Conservation (phyloP, 30 jellyfish, hydroid and myxozoan species). For the Aurelia sp. region DNA sequence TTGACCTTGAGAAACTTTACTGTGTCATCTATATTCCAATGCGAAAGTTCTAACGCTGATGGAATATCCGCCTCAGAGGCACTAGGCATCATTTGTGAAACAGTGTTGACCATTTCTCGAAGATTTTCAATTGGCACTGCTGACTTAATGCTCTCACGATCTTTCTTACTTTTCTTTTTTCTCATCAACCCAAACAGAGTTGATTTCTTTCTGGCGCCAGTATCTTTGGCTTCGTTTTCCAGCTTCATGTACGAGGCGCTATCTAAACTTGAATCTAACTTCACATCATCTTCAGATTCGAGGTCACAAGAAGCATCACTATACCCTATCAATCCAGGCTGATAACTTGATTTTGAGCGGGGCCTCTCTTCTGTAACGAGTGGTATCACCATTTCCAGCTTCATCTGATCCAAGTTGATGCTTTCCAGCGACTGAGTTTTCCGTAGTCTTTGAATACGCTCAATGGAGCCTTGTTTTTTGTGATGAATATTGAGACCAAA, state of each 20-base stretch:
- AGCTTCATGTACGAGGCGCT: constrained; percentile 42
- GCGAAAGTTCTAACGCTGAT: constrained; percentile 41
- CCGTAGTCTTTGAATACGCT: constrained; percentile 39
- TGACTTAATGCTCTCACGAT: neutral
- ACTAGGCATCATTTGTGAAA: constrained; percentile 21
- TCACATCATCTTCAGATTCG: constrained; percentile 20
- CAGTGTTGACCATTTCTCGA: neutral
- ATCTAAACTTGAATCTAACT: constrained; percentile 23
- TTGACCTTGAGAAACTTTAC: constrained; percentile 32
- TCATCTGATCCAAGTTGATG: constrained; percentile 7
- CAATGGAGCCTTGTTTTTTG: constrained; percentile 15
- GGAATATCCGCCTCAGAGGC: constrained; percentile 21
- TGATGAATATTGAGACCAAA: neutral
- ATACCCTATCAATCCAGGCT: neutral
- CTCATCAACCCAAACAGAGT: constrained; percentile 29
- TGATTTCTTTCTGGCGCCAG: constrained; percentile 5
- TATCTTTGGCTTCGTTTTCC: constrained; percentile 15
- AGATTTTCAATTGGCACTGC: neutral
- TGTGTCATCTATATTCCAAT: constrained; percentile 45
- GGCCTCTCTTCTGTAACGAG: neutral
- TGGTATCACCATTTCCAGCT: neutral
- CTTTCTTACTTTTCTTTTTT: constrained; percentile 27
- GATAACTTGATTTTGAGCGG: constrained; percentile 12
- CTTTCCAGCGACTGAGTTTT: constrained; percentile 64
- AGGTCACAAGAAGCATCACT: neutral